Conservation (phyloP, 2,888 invertebrate species). For the Keiferia lycopersicella region DNA sequence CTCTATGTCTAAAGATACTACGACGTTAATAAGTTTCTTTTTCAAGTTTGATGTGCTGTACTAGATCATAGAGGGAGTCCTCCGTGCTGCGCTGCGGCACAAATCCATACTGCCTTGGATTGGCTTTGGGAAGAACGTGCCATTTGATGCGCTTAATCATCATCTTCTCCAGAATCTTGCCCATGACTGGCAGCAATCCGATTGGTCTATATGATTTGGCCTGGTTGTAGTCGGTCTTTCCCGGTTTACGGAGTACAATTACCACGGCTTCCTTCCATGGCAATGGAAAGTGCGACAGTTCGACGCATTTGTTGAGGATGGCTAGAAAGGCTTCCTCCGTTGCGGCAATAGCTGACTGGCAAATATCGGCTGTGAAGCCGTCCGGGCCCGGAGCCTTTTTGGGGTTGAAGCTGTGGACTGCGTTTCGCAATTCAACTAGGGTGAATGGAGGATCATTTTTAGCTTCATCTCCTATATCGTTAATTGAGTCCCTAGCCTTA, state of each 20-base stretch:
- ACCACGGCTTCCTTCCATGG: constrained; percentile 4
- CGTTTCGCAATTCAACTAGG: background rate
- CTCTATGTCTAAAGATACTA: no score
- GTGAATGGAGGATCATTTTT: constrained; percentile 11
- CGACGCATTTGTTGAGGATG: background rate
- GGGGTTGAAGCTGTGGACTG: background rate
- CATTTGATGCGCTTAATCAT: no score
- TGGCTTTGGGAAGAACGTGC: no score
- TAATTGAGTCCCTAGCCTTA: no score
- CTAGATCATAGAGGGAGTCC: no score
- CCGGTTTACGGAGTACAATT: background rate
- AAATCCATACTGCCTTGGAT: no score
- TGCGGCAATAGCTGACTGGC: background rate
- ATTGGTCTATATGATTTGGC: background rate
- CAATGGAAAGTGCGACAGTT: background rate
- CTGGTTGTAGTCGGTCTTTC: background rate
- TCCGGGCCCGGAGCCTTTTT: constrained; percentile 9
- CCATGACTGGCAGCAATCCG: no score
- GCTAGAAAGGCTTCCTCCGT: background rate
- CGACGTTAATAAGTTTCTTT: no score
- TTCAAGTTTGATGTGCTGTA: no score
- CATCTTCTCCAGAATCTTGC: no score
- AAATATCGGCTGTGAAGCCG: constrained; percentile 14
- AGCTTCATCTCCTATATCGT: no score
- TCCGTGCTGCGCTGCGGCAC: no score